Evolutionary conservation across 2,113 vertebrate species (phyloP).

Genomic region (Tautogolabrus adspersus): DNA sequence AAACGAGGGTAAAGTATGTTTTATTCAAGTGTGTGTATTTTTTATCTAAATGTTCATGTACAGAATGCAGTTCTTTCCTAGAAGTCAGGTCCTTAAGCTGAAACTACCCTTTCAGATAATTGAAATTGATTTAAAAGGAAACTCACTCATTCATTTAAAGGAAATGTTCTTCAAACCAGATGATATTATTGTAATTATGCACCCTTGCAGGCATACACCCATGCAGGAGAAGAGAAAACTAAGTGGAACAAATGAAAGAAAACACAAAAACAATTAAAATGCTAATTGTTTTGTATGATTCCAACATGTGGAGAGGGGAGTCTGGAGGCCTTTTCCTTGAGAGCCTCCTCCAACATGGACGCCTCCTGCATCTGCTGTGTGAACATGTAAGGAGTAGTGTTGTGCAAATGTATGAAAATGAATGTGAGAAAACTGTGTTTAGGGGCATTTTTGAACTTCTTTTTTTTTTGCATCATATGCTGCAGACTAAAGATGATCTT

Average conservation of each 20-base stretch:
- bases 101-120: slow-evolving; percentile 35
- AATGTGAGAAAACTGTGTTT: background rate
- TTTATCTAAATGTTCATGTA: too few relatives aligned
- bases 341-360: slow-evolving; percentile 48
- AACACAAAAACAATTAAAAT: slow-evolving; percentile 80
- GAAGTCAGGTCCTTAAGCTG: slow-evolving; percentile 12
- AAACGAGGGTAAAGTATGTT: background rate
- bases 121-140: slow-evolving; percentile 35
- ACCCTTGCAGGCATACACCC: slow-evolving; percentile 65
- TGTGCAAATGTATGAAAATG: background rate
- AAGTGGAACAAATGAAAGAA: slow-evolving; percentile 67
- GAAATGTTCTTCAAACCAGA: slow-evolving; percentile 45
- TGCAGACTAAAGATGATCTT: slow-evolving; percentile 16
- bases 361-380: slow-evolving; percentile 48
- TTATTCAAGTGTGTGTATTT: too few relatives aligned
- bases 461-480: slow-evolving; percentile 3
- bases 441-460: slow-evolving; percentile 7
- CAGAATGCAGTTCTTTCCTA: background rate
- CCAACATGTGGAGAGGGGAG: slow-evolving; percentile 54
- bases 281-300: slow-evolving; percentile 76
- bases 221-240: slow-evolving; percentile 62
- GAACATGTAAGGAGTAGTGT: slow-evolving; percentile 6
- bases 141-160: slow-evolving; percentile 42
- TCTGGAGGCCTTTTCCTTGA: slow-evolving; percentile 56
- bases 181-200: slow-evolving; percentile 64